Evolutionary conservation across 2,113 vertebrate genomes (phyloP).

Genomic region (Zootoca vivipara): DNA sequence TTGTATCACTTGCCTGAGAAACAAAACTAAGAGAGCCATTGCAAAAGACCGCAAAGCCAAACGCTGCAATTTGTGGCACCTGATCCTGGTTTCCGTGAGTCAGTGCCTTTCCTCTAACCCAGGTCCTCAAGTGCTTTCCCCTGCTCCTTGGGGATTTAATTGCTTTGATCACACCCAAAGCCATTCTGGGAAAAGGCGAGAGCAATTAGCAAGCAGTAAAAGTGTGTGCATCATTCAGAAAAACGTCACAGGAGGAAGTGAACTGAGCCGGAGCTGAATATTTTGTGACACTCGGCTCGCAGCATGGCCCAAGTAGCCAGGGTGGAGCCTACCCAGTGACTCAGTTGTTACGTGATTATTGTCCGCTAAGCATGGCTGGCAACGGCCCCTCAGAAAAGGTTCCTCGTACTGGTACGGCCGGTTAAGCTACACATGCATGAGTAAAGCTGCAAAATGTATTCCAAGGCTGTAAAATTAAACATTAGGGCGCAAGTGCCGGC

Average conservation of each 20-base stretch:
- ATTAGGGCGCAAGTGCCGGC: not conserved
- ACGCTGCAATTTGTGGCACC: not conserved
- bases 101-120: slow-evolving; percentile 17
- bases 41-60: not conserved
- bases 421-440: not conserved
- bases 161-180: rapidly evolving
- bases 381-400: not conserved
- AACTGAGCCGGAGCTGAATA: not conserved
- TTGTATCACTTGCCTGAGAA: not conserved
- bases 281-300: not conserved
- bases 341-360: slow-evolving; percentile 15
- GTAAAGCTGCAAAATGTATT: not conserved
- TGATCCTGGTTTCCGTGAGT: not conserved
- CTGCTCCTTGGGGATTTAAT: not conserved
- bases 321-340: slow-evolving; percentile 18
- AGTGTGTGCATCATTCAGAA: not conserved
- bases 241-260: not conserved
- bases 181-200: slow-evolving; percentile 20
- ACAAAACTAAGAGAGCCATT: not conserved
- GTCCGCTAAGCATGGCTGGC: not conserved
- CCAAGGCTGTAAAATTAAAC: not conserved
- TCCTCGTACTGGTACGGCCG: not conserved
- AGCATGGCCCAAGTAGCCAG: not conserved
- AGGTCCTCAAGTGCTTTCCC: not conserved
- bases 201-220: slow-evolving; percentile 29